These are phyloP conservation scores for Chiroxiphia lanceolata DNA, from an alignment of 2,797 vertebrate species.

Conservation along the genomic window DNA sequence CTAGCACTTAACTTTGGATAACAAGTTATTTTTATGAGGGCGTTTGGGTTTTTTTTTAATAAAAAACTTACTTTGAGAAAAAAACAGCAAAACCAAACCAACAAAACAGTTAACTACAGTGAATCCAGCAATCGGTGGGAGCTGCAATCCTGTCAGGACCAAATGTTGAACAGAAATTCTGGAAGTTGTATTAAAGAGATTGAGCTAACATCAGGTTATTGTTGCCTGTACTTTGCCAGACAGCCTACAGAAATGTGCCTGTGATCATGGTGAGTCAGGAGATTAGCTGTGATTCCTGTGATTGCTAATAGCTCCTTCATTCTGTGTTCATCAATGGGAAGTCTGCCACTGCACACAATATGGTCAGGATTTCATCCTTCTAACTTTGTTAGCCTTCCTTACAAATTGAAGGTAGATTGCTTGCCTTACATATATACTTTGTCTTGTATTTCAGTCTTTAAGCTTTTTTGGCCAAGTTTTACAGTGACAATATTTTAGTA, in stretches of 20 bases:
- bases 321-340: slow-evolving; percentile 2
- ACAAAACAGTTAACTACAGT: neutral
- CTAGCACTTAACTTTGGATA: neutral
- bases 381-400: neutral
- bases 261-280: neutral
- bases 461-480: neutral
- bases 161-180: slow-evolving; percentile 4
- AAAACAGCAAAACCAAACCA: neutral
- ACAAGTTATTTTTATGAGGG: neutral
- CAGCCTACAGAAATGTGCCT: neutral
- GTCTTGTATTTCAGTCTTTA: neutral
- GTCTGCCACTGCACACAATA: neutral
- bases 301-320: slow-evolving; percentile 7
- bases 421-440: neutral
- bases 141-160: neutral
- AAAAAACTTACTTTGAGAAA: neutral
- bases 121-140: neutral
- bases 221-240: neutral
- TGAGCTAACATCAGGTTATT: neutral
- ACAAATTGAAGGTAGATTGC: neutral
- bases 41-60: fast-evolving
- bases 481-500: neutral
- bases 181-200: neutral
- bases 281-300: slow-evolving; percentile 28
- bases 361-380: neutral